A percentile compares a stretch with the other conserved stretches of the same genome.
Evolutionary conservation across 2,888 invertebrate genomes (phyloP).

Genomic region (Sicus ferrugineus): DNA sequence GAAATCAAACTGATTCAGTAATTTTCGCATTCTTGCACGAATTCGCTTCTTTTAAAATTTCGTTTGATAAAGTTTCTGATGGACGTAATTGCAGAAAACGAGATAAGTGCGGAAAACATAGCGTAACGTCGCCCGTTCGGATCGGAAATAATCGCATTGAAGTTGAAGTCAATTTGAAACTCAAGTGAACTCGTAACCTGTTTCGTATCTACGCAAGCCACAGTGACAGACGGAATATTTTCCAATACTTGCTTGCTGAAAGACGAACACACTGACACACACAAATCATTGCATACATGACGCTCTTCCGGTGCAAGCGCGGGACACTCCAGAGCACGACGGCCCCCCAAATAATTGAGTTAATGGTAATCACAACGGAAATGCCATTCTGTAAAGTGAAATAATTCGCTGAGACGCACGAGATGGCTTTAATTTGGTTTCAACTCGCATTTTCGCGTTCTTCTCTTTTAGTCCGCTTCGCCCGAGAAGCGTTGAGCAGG

Average conservation of each 20-base stretch:
- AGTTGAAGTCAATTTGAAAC: slow-evolving; percentile 39
- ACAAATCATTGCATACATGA: neutral
- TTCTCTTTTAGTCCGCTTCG: neutral
- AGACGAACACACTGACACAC: neutral
- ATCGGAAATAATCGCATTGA: slow-evolving; percentile 36
- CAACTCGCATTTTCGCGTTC: too few species aligned
- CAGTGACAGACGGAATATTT: slow-evolving; percentile 13
- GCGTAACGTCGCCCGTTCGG: too few species aligned
- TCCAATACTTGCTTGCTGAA: neutral
- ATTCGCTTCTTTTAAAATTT: neutral
- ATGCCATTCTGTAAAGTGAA: slow-evolving; percentile 30
- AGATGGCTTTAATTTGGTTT: neutral
- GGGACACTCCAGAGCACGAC: neutral
- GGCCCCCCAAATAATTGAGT: slow-evolving; percentile 33
- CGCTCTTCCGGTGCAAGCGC: neutral
- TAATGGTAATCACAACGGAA: slow-evolving; percentile 38
- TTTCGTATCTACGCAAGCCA: slow-evolving; percentile 18
- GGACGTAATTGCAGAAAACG: neutral
- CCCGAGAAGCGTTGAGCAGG: neutral
- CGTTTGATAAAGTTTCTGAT: neutral
- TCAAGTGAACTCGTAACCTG: slow-evolving; percentile 24
- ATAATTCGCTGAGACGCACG: slow-evolving; percentile 22
- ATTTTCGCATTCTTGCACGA: too few species aligned
- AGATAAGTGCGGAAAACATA: neutral
- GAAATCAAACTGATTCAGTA: too few species aligned